Conservation (phyloP, 2,113 vertebrate genomes). For the Cebus imitator region DNA sequence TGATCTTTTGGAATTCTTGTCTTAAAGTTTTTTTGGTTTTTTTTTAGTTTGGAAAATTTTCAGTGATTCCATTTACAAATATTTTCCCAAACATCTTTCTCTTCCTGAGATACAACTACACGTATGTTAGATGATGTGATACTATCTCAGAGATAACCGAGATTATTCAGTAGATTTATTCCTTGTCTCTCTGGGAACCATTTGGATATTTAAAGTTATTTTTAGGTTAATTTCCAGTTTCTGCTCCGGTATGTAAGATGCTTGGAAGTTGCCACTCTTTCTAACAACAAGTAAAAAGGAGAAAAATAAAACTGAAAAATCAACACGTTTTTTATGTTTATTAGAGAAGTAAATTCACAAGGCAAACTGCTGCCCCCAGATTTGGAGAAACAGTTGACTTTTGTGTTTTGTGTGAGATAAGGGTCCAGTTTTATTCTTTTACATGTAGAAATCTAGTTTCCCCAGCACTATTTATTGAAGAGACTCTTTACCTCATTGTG, state of each 20-base stretch:
- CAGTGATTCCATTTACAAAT: background rate
- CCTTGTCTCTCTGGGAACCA: background rate
- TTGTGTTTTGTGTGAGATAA: background rate
- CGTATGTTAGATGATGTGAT: background rate
- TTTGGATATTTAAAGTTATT: background rate
- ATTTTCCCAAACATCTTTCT: slow-evolving; percentile 23
- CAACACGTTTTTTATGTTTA: background rate
- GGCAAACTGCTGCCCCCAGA: background rate
- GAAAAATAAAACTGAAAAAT: background rate
- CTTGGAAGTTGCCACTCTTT: background rate
- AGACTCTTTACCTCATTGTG: background rate
- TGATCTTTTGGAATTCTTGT: background rate
- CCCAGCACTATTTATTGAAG: background rate
- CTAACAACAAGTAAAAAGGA: background rate
- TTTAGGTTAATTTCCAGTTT: background rate
- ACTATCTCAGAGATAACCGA: background rate
- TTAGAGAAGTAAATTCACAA: background rate
- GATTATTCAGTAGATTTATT: background rate
- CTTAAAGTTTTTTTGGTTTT: background rate
- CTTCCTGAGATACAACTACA: background rate
- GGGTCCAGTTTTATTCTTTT: background rate
- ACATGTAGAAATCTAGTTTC: background rate
- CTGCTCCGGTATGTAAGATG: background rate
- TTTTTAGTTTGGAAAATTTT: slow-evolving; percentile 15
- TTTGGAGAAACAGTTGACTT: background rate